phyloP scores from a whole-genome alignment of 2,888 invertebrate genomes.

The Himalopsyche kuldschensis region DNA sequence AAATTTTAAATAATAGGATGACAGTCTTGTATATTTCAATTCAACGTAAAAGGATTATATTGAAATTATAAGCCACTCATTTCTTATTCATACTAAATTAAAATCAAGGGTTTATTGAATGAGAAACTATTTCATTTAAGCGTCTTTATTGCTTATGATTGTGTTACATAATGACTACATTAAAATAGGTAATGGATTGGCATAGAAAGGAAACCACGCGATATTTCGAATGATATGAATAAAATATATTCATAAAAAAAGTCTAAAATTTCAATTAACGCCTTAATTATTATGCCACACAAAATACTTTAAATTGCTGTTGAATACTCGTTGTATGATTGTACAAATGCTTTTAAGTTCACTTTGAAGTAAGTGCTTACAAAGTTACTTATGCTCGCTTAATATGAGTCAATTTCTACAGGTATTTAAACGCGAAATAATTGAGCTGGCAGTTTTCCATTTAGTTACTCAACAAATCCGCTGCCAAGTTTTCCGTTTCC shows the following conservation, averaged over 20 bases:
- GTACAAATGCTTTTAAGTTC: not conserved
- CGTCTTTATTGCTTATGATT: not conserved
- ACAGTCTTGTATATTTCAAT: too few species aligned
- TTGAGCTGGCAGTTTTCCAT: slow-evolving; percentile 15
- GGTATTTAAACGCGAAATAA: not conserved
- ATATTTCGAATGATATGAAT: not conserved
- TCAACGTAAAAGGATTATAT: too few species aligned
- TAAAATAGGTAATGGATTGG: not conserved
- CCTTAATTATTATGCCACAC: not conserved
- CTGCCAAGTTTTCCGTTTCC: slow-evolving; percentile 22
- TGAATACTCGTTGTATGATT: not conserved
- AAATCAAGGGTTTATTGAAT: too few species aligned
- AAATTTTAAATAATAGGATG: too few species aligned
- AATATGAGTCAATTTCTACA: not conserved
- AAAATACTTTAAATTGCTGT: not conserved
- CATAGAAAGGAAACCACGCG: not conserved
- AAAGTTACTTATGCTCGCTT: not conserved
- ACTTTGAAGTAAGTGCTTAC: not conserved
- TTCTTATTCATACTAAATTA: too few species aligned
- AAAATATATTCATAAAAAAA: not conserved
- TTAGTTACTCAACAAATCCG: slow-evolving; percentile 12
- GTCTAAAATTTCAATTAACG: not conserved
- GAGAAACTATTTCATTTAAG: too few species aligned
- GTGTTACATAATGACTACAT: not conserved
- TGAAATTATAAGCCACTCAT: too few species aligned